These are phyloP conservation scores for Penaeus vannamei DNA, from an alignment of 1,140 invertebrate species.

Conservation along the genomic window DNA sequence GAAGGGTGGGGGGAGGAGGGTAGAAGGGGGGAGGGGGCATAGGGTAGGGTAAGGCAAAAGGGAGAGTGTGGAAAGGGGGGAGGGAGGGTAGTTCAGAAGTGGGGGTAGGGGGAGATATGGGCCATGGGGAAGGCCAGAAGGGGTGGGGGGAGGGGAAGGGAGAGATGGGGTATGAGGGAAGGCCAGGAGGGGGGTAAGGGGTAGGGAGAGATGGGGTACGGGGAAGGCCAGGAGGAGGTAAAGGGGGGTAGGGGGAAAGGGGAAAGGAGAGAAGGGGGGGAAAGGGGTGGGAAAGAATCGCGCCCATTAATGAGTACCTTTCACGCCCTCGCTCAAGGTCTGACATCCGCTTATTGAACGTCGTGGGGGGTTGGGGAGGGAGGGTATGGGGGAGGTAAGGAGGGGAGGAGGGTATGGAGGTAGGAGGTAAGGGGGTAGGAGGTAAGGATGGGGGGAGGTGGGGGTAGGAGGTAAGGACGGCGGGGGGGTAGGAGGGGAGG, in stretches of 20 bases:
- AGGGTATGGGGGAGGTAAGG: no score
- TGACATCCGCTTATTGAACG: no score
- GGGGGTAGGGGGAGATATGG: slow-evolving; percentile 3
- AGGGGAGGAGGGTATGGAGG: no score
- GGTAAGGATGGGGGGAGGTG: no score
- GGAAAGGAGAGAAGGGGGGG: background rate
- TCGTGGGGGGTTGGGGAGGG: no score
- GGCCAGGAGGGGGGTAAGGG: background rate
- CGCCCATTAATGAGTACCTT: no score
- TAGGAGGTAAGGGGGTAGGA: no score
- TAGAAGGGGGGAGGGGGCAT: background rate
- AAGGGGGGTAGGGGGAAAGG: background rate
- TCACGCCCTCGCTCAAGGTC: no score
- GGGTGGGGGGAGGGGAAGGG: background rate
- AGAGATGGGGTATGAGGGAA: background rate
- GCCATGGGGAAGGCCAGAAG: background rate
- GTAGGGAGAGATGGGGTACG: background rate
- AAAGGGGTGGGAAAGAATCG: background rate
- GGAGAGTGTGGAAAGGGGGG: background rate
- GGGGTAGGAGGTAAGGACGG: no score
- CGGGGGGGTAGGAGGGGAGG: no score
- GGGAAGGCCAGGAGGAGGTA: slow-evolving; percentile 5
- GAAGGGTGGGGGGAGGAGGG: background rate
- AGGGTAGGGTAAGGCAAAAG: background rate
- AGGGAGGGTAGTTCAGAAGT: background rate